phyloP scores from a whole-genome alignment of 92 coral and sea anemone genomes.

The Zoanthus solanderi region DNA sequence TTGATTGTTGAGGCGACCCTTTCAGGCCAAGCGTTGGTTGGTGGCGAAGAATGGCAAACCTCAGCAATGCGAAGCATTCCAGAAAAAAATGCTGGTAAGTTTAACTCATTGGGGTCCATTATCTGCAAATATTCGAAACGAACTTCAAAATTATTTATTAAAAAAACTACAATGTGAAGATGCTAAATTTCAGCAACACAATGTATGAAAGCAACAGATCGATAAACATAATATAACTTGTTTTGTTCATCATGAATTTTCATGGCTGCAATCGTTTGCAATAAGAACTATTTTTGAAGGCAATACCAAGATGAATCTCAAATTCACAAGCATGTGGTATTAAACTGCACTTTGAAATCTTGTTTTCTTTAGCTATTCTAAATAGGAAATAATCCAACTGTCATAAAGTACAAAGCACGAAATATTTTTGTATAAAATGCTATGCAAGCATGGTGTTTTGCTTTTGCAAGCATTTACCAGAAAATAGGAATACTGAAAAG shows the following conservation, averaged over 20 bases:
- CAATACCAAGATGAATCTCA: not conserved
- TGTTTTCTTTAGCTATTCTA: not conserved
- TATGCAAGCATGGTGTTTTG: not conserved
- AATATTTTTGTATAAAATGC: not conserved
- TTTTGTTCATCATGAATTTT: not conserved
- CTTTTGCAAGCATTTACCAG: not conserved
- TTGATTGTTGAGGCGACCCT: not conserved
- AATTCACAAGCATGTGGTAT: not conserved
- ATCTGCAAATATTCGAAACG: constrained; percentile 22
- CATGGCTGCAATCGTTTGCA: not conserved
- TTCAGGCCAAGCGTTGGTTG: not conserved
- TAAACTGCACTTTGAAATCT: not conserved
- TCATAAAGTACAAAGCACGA: no score
- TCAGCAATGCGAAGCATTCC: not conserved
- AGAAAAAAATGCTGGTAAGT: not conserved
- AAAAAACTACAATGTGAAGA: not conserved
- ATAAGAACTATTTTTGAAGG: not conserved
- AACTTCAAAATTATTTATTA: not conserved
- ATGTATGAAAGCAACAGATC: not conserved
- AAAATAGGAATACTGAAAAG: constrained; percentile 27
- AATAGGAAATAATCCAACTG: not conserved
- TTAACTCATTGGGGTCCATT: not conserved
- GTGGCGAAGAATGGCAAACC: not conserved
- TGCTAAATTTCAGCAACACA: not conserved
- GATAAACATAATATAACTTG: not conserved